Evolutionary conservation across 2,888 invertebrate species (phyloP).

Genomic region (Pandemis corylana): DNA sequence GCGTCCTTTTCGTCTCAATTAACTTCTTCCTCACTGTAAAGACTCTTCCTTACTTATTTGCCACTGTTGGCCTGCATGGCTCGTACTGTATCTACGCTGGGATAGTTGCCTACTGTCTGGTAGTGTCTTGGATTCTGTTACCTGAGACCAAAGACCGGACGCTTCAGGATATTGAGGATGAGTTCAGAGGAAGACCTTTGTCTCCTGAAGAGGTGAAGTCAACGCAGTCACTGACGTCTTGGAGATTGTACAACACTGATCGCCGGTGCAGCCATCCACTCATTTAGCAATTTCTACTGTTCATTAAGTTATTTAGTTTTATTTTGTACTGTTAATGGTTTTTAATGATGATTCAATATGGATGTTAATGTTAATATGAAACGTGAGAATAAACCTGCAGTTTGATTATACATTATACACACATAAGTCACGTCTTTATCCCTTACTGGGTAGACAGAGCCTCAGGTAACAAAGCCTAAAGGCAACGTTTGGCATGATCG

Average conservation of each 20-base stretch:
- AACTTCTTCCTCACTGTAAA: slow-evolving; percentile 82
- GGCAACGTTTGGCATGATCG: no score
- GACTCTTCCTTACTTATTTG: slow-evolving; percentile 75
- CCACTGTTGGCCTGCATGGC: slow-evolving; percentile 66
- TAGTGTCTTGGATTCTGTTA: slow-evolving; percentile 73
- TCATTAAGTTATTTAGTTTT: neutral
- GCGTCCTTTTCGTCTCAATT: slow-evolving; percentile 79
- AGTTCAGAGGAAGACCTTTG: slow-evolving; percentile 65
- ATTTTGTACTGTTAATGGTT: neutral
- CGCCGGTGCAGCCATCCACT: slow-evolving; percentile 59
- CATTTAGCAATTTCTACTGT: slow-evolving; percentile 43
- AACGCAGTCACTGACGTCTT: slow-evolving; percentile 58
- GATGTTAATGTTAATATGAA: neutral
- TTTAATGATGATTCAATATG: neutral
- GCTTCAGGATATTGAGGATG: slow-evolving; percentile 82
- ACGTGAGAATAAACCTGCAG: neutral
- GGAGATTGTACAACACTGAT: slow-evolving; percentile 54
- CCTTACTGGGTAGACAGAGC: no score
- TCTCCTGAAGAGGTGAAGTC: slow-evolving; percentile 60
- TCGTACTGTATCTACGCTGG: slow-evolving; percentile 81
- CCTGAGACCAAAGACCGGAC: slow-evolving; percentile 85
- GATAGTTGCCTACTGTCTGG: slow-evolving; percentile 68
- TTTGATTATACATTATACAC: neutral
- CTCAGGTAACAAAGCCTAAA: no score
- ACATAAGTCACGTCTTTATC: no score